Percentiles rank a stretch among this genome's conserved stretches.
These are phyloP conservation scores for Drosophila meridiana DNA, from an alignment of 2,888 invertebrate genomes.

Conservation along the genomic window DNA sequence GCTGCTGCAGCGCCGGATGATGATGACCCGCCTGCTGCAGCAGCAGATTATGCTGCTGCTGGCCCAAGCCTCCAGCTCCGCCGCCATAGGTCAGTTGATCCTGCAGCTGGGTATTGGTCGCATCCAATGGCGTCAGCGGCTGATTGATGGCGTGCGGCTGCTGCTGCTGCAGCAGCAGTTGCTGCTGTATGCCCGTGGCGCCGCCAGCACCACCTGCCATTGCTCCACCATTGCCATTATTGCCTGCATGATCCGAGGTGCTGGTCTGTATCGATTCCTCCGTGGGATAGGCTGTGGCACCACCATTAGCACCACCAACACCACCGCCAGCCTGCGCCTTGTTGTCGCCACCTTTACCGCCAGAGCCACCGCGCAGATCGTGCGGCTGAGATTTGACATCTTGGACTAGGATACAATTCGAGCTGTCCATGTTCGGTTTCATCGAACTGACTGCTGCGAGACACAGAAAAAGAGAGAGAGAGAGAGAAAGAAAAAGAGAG, in stretches of 20 bases:
- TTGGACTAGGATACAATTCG: conserved; percentile 95
- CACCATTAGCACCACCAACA: conserved; percentile 14
- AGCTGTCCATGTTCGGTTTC: conserved; percentile 94
- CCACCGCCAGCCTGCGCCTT: conserved; percentile 63
- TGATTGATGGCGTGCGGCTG: conserved; percentile 84
- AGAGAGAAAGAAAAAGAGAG: conserved; percentile 28
- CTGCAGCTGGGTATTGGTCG: conserved; percentile 72
- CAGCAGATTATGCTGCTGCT: conserved; percentile 69
- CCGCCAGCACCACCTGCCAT: conserved; percentile 26
- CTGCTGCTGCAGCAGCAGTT: conserved; percentile 87
- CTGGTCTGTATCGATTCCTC: conserved; percentile 92
- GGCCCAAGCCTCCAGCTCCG: conserved; percentile 39
- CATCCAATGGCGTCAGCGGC: conserved; percentile 71
- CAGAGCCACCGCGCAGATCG: conserved; percentile 91
- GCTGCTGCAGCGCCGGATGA: conserved; percentile 76
- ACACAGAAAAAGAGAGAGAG: conserved; percentile 53
- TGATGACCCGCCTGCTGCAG: conserved; percentile 74
- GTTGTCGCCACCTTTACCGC: conserved; percentile 70
- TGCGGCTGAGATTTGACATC: conserved; percentile 91
- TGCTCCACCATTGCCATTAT: conserved; percentile 83
- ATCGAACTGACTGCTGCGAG: conserved; percentile 94
- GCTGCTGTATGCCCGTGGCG: conserved; percentile 85
- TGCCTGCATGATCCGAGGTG: conserved; percentile 88
- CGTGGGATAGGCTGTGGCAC: conserved; percentile 88
- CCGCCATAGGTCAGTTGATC: conserved; percentile 72